A percentile compares a stretch with the other conserved stretches of the same genome.
These are phyloP conservation scores for Denticeps clupeoides DNA, from an alignment of 2,797 vertebrate genomes.

Conservation along the genomic window DNA sequence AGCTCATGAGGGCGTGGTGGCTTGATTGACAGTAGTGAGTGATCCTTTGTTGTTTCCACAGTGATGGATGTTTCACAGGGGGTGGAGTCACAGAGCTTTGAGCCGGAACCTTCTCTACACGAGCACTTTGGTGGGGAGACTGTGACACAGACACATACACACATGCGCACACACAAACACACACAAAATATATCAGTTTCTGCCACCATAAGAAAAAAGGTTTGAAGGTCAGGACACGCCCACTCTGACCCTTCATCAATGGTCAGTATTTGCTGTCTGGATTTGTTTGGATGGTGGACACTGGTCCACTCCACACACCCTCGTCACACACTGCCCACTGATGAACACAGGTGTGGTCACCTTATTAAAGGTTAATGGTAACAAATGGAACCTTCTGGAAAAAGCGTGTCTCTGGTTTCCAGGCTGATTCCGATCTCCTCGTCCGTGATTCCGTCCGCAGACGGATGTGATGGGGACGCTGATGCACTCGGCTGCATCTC, in stretches of 20 bases:
- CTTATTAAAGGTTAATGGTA: no score
- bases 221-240: no score
- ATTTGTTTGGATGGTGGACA: no score
- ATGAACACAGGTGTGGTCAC: no score
- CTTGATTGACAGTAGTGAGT: constrained; percentile 23
- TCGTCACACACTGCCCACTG: no score
- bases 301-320: no score
- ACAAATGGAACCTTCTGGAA: constrained; percentile 70
- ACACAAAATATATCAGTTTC: neutral
- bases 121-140: constrained; percentile 57
- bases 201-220: no score
- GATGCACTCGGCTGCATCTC: constrained; percentile 33
- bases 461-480: constrained; percentile 25
- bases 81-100: constrained; percentile 50
- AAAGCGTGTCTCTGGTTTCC: constrained; percentile 52
- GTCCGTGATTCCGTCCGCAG: constrained; percentile 40
- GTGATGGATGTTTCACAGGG: constrained; percentile 48
- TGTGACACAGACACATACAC: constrained; percentile 36
- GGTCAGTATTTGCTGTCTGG: no score
- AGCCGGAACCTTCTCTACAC: constrained; percentile 22
- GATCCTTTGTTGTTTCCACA: constrained; percentile 39
- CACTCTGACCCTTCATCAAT: no score
- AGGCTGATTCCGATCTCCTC: constrained; percentile 50
- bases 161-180: neutral
- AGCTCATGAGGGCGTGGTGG: constrained; percentile 39